Base-by-base conservation (phyloP, 2,888 invertebrate species). In the Eilema depressum region DNA sequence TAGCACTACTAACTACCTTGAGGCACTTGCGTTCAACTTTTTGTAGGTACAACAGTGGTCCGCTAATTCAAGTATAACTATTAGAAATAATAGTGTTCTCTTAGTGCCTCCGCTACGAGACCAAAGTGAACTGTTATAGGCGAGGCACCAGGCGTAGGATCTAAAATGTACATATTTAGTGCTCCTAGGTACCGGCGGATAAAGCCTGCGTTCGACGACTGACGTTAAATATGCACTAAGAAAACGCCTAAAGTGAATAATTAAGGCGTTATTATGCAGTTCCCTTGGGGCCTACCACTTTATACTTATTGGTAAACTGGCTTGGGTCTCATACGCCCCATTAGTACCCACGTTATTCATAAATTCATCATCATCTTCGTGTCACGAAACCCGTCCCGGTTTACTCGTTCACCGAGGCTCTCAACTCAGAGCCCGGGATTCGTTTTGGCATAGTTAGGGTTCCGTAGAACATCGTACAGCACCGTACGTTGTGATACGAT, bases 201-300 rank as follows among this genome's bases (percentile, higher is more conserved):
- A 11, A 20, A 4, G 53, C 23, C 17, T 33, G 59, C 37, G 59
- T 30, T 59, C 37, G 66, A 66, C 26, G 8, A 14, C 53, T 10
- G 8, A 30, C 41, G 4, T 66, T 28, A 28, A 63, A 66, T 63
- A 70, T 57, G 59, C 57, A 59, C 37, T 62, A 33, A 14, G n/a
- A 20, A 63, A 25, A 53, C 11, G 37, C 60, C 25, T 28, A 69
- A 69, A 60, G 63, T 63, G 75, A 77, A 72, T 77, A 66, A 72
- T 69, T 66, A 56, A 69, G 63, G 30, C 25, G 41, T 53, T 57
- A 12, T 4, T 20, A 56, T 33, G 30, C 25, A 14, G 25, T 30
- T 59, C 8, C n/a, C 10, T 2, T n/a, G 20, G n/a, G 47, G 47
- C 0, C 4, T 20, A 47, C 47, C 3, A 47, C n/a, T 10, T 53